Base-by-base conservation (phyloP, 1,140 invertebrate genomes). In the Idris sp. region DNA sequence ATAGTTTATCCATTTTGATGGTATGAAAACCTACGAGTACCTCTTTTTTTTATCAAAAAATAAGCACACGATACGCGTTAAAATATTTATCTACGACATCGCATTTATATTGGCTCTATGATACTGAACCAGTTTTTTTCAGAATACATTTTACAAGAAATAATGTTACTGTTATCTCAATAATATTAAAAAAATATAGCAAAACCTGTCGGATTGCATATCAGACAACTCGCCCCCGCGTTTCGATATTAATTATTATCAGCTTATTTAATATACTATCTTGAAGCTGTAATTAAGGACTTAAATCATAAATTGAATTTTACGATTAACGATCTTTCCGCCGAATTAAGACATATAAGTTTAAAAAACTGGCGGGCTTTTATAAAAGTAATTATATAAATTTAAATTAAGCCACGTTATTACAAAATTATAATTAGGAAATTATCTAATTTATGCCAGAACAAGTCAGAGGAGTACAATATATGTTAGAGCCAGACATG, bases 301-400 rank as follows among this genome's bases (percentile, higher is more conserved):
- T 79, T 79, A 73, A 73, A 74, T 77, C 75, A 56, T 75, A 77
- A 79, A 77, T 77, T 73, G 64, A 79, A 77, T 74, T 73, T 69
- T 46, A 33, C 68, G 72, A 67, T 53, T 76, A 75, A 77, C 74
- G 74, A 73, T 71, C 40, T 69, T 72, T 71, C 36, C 61, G 6
- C 56, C 19, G 38, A 73, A 65, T 73, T 58, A 44, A 59, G 59
- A 64, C 51, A 3, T 51, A 51, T 53, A 56, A 59, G 48, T 49
- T 54, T 54, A 40, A 54, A 25, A 65, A 73, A 53, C 16, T 13
- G 40, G 31, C 41, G 22, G 26, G 56, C 28, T n/a, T 48, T 31
- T 28, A 46, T 51, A 41, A 22, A 48, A 69, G 41, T 51, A 64
- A 68, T 62, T 30, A 58, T 54, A 59, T 61, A 61, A 77, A 74